Evolutionary conservation across 1,140 invertebrate species (phyloP).

Genomic region (Oreohelix idahoensis): DNA sequence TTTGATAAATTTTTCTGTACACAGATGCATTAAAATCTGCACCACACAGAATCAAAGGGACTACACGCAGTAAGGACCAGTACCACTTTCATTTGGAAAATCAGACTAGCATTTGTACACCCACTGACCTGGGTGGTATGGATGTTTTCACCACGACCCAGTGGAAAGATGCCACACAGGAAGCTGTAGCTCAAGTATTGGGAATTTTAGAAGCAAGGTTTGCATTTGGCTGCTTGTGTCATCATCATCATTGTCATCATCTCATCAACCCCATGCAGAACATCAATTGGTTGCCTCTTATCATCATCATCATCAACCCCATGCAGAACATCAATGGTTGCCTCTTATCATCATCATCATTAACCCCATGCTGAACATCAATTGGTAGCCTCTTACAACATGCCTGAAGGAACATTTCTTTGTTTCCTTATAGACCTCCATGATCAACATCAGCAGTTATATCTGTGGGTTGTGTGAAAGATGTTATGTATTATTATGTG

Average conservation of each 20-base stretch:
- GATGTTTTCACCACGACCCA: slow-evolving; percentile 67
- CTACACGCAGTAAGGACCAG: slow-evolving; percentile 70
- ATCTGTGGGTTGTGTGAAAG: too few species aligned
- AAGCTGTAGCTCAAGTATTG: slow-evolving; percentile 73
- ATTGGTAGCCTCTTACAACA: neutral
- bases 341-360: too few species aligned
- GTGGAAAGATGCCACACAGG: slow-evolving; percentile 79
- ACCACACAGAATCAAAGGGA: slow-evolving; percentile 66
- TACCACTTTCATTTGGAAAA: slow-evolving; percentile 74
- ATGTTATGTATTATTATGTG: too few species aligned
- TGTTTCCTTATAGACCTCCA: neutral
- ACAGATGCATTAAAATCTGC: slow-evolving; percentile 54
- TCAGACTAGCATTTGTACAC: slow-evolving; percentile 62
- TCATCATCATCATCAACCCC: too few species aligned
- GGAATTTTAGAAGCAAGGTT: slow-evolving; percentile 10
- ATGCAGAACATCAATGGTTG: neutral
- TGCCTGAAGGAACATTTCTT: too few species aligned
- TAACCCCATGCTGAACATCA: neutral
- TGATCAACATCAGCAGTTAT: too few species aligned
- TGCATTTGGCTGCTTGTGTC: neutral
- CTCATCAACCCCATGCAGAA: neutral
- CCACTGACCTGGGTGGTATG: slow-evolving; percentile 71
- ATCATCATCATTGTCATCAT: too few species aligned
- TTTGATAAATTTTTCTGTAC: neutral
- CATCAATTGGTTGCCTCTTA: neutral